phyloP scores from a whole-genome alignment of 2,113 vertebrate species.

The Antigone vipio region DNA sequence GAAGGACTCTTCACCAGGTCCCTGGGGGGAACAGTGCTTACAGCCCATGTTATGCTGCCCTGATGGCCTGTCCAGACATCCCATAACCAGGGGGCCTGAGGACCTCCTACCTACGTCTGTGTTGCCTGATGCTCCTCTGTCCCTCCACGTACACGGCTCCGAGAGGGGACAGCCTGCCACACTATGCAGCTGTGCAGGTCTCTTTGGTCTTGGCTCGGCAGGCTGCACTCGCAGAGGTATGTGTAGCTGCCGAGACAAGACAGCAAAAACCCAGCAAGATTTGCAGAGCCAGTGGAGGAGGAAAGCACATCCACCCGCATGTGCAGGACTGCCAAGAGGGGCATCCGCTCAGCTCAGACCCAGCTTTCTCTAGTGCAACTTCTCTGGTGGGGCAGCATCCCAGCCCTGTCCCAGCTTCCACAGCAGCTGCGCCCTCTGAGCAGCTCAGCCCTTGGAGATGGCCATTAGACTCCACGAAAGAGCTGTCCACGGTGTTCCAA shows the following conservation, averaged over 20 bases:
- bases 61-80: not conserved
- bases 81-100: not conserved
- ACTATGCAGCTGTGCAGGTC: rapidly evolving
- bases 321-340: not conserved
- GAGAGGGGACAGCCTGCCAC: not conserved
- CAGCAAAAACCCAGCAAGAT: not conserved
- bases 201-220: not conserved
- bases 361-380: not conserved
- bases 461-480: too few relatives aligned
- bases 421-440: not conserved
- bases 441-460: not conserved
- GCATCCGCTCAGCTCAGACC: not conserved
- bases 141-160: rapidly evolving
- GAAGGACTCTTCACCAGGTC: too few relatives aligned
- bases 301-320: not conserved
- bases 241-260: too few relatives aligned
- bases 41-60: not conserved
- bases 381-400: not conserved
- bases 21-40: not conserved
- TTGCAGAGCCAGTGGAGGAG: not conserved
- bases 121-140: too few relatives aligned
- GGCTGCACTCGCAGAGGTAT: not conserved
- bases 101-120: not conserved
- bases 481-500: not conserved
- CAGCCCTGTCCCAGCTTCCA: not conserved